Conservation (phyloP, 2,797 vertebrate genomes). For the Okamejei kenojei region DNA sequence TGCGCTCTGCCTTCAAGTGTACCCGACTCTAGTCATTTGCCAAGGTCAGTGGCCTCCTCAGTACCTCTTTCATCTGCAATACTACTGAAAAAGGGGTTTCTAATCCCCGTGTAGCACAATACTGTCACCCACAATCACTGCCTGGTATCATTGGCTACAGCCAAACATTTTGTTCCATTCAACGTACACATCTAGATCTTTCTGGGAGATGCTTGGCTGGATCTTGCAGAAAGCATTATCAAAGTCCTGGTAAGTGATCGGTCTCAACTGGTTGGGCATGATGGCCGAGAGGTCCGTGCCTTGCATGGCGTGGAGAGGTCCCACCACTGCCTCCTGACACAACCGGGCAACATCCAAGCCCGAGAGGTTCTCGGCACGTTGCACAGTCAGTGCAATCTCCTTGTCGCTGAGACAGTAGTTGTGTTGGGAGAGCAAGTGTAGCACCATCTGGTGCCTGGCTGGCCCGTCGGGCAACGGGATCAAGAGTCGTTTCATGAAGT, state of each 20-base stretch:
- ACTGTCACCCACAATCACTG: slow-evolving; percentile 56
- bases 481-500: slow-evolving; percentile 96
- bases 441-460: slow-evolving; percentile 97
- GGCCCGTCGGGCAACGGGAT: slow-evolving; percentile 91
- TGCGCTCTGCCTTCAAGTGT: slow-evolving; percentile 70
- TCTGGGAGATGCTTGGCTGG: slow-evolving; percentile 97
- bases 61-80: slow-evolving; percentile 69
- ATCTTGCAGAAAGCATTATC: slow-evolving; percentile 99
- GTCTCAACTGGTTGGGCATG: slow-evolving; percentile 89
- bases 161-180: slow-evolving; percentile 99
- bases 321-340: slow-evolving; percentile 90
- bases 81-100: slow-evolving; percentile 61
- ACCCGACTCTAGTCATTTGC: slow-evolving; percentile 65
- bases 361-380: slow-evolving; percentile 96
- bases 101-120: slow-evolving; percentile 62
- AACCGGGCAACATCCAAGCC: slow-evolving; percentile 90
- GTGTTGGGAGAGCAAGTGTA: slow-evolving; percentile 96
- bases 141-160: slow-evolving; percentile 81
- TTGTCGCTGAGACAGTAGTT: slow-evolving; percentile 99
- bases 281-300: slow-evolving; percentile 84
- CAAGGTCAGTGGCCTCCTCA: slow-evolving; percentile 62
- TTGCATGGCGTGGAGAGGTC: slow-evolving; percentile 83
- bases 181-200: slow-evolving; percentile 95
- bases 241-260: slow-evolving; percentile 97
- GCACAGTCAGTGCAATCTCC: slow-evolving; percentile 93